A percentile compares a stretch with the other conserved stretches of the same genome.
These are phyloP conservation scores for Zaprionus ornatus DNA, from an alignment of 1,140 invertebrate genomes.

Conservation along the genomic window DNA sequence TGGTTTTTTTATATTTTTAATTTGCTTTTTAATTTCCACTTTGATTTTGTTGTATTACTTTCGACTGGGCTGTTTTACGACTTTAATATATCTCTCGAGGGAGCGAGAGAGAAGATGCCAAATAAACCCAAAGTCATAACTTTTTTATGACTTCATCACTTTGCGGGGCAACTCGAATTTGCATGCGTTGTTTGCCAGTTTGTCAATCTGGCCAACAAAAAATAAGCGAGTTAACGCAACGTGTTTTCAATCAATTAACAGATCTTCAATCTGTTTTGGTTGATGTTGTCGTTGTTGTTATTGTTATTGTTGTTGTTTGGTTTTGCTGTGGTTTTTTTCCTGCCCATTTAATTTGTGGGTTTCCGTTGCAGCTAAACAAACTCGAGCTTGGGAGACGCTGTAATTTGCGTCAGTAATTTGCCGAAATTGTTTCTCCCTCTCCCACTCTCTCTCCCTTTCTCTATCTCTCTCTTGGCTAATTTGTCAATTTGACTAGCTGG, in stretches of 20 bases:
- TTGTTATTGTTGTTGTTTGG: conserved; percentile 21
- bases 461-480: conserved; percentile 49
- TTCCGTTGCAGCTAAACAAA: conserved; percentile 39
- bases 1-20: conserved; percentile 7
- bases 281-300: conserved; percentile 33
- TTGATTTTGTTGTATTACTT: conserved; percentile 28
- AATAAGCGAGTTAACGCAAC: conserved; percentile 48
- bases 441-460: too few species aligned
- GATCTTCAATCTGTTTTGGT: conserved; percentile 33
- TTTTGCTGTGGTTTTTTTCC: conserved; percentile 15
- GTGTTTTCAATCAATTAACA: conserved; percentile 69
- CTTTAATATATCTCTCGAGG: conserved; percentile 22
- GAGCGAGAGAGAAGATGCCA: background rate
- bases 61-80: conserved; percentile 34
- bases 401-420: conserved; percentile 69
- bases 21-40: conserved; percentile 42
- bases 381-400: conserved; percentile 24
- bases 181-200: conserved; percentile 46
- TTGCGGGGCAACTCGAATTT: conserved; percentile 47
- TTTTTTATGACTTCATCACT: conserved; percentile 79
- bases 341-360: background rate
- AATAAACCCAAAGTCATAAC: conserved; percentile 57
- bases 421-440: conserved; percentile 60
- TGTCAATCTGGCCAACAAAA: conserved; percentile 36
- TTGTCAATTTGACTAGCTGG: conserved; percentile 65